A percentile compares a stretch with the other conserved stretches of the same genome.
These are phyloP conservation scores for Cepphus grylle DNA, from an alignment of 2,113 vertebrate genomes.

Conservation along the genomic window DNA sequence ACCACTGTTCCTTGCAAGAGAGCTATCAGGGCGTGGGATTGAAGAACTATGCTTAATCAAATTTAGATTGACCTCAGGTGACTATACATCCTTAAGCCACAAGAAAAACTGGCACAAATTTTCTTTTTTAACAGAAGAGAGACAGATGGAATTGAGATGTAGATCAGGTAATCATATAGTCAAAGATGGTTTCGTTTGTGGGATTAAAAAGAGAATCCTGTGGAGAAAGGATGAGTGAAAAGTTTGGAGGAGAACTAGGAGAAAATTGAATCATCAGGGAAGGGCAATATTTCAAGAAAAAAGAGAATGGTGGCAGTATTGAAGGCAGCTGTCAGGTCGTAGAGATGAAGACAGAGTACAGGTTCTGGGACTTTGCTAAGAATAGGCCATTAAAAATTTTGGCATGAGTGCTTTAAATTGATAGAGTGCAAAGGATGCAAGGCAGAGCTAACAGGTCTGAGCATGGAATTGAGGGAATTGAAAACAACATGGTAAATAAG, in stretches of 20 bases:
- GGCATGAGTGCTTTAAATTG: constrained; percentile 18
- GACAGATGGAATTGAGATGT: background rate
- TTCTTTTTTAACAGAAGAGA: background rate
- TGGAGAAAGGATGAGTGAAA: background rate
- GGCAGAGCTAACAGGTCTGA: background rate
- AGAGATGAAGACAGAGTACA: constrained; percentile 42
- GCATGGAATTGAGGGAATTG: background rate
- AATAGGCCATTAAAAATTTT: constrained; percentile 47
- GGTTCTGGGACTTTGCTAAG: constrained; percentile 9
- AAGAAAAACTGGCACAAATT: background rate
- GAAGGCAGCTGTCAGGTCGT: constrained; percentile 27
- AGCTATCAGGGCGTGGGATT: background rate
- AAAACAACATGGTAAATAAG: background rate
- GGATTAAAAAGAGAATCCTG: background rate
- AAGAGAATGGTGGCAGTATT: background rate
- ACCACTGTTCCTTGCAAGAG: background rate
- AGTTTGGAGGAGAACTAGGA: background rate
- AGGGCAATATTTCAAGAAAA: constrained; percentile 34
- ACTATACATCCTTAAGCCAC: background rate
- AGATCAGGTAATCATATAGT: background rate
- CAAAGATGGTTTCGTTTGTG: background rate
- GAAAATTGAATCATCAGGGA: constrained; percentile 7
- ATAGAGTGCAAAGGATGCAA: background rate
- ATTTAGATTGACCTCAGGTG: background rate
- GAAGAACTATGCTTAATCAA: background rate